Conservation (phyloP, 2,113 vertebrate genomes). For the Vidua chalybeata region DNA sequence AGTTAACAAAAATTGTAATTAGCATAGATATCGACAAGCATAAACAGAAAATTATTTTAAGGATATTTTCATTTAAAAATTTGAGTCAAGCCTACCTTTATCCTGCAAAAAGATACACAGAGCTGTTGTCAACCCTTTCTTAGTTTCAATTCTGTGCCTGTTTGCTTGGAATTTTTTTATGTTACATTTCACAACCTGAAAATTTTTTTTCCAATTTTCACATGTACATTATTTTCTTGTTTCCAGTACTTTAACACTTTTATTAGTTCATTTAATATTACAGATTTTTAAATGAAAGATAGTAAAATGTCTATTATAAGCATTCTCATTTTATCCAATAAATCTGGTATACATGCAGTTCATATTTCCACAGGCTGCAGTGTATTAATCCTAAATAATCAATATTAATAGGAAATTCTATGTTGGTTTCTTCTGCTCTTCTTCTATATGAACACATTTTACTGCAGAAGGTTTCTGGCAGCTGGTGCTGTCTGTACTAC, state of each 20-base stretch:
- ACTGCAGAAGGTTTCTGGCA: neutral
- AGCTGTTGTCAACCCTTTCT: neutral
- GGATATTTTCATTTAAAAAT: neutral
- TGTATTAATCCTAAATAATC: neutral
- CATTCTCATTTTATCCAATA: neutral
- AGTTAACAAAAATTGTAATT: neutral
- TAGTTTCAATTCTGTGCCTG: neutral
- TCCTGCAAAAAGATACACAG: neutral
- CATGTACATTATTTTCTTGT: neutral
- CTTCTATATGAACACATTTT: neutral
- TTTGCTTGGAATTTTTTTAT: neutral
- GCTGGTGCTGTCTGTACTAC: neutral
- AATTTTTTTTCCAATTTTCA: neutral
- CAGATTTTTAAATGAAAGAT: neutral
- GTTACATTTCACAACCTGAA: neutral
- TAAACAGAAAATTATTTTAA: neutral
- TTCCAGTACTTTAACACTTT: neutral
- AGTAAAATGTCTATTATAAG: neutral
- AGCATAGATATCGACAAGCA: neutral
- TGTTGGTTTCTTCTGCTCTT: neutral
- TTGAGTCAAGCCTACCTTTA: neutral
- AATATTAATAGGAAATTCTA: neutral
- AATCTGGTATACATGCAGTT: neutral
- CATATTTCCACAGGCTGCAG: neutral
- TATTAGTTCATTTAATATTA: neutral